Conservation (phyloP, 2,888 invertebrate genomes). For the Calameuta pallipes region DNA sequence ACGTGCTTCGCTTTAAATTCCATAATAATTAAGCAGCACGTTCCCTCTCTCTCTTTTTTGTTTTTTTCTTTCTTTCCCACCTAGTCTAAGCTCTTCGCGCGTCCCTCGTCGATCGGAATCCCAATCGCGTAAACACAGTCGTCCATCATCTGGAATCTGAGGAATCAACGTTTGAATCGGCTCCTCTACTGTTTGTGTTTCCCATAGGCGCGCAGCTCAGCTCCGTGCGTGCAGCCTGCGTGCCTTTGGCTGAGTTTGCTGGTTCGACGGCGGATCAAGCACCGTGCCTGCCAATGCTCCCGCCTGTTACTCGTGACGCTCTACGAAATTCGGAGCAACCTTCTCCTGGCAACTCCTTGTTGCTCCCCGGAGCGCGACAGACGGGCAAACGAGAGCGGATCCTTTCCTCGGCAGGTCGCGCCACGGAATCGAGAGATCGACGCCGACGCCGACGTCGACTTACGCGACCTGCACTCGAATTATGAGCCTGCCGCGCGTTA, state of each 20-base stretch:
- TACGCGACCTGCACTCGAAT: background rate
- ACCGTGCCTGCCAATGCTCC: background rate
- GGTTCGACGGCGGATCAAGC: background rate
- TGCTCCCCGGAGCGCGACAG: background rate
- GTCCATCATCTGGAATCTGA: background rate
- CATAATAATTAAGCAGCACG: background rate
- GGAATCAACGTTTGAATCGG: background rate
- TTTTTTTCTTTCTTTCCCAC: background rate
- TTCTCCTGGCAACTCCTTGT: background rate
- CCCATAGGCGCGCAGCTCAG: background rate
- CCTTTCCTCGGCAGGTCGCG: background rate
- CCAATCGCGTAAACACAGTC: background rate
- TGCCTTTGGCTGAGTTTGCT: background rate
- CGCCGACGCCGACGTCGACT: background rate
- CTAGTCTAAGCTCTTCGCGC: background rate
- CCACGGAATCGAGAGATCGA: background rate
- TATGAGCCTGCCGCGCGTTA: background rate
- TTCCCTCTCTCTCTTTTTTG: background rate
- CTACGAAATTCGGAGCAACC: background rate
- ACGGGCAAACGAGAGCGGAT: background rate
- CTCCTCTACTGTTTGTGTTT: background rate
- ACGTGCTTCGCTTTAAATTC: background rate
- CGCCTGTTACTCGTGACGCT: background rate
- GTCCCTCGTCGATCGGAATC: background rate
- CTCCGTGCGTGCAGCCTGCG: background rate